Base-by-base conservation (phyloP, 2,888 invertebrate species). In the Cyclophora albipunctata region DNA sequence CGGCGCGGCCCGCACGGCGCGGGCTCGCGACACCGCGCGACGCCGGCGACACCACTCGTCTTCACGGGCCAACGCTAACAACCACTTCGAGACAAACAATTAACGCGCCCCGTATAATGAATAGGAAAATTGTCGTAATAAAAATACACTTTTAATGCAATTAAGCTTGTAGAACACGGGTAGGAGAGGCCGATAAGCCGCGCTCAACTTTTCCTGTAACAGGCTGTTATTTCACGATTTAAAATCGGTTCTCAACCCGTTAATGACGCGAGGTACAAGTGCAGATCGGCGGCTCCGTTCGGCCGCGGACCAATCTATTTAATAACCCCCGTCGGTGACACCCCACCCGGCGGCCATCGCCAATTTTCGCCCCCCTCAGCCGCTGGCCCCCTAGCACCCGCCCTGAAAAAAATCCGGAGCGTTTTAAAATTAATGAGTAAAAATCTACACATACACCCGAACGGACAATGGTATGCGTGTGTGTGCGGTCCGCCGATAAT, bases 371-470 rank as follows among this genome's bases (percentile, higher is more conserved):
- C 80, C 83, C 20, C 80, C 81, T 75, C 71, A 68, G 56, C 63
- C 71, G 67, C 61, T 71, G 73, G 71, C 81, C 81, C 84, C 84
- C 82, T 78, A 78, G 82, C 84, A 82, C 83, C 87, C 86, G 81
- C 86, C 83, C 87, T 84, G 86, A 85, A 89, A 88, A 89, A 89
- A 89, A 89, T 89, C 88, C 89, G 73, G 85, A 88, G 86, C 89
- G 88, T 89, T 89, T 89, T 89, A 89, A 89, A 89, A 89, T 89
- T 89, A 89, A 89, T 89, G 89, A 89, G 89, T 89, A 89, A 89
- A 88, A 89, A 89, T 89, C 79, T 82, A 89, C 89, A 86, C 87
- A 87, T 85, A 86, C 89, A 84, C 71, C 69, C 71, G 73, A 71
- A 71, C 73, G 77, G 73, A 80, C 83, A 79, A 79, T 77, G 71